Conservation (phyloP, 2,113 vertebrate genomes). For the Coptodon bakossiorum region DNA sequence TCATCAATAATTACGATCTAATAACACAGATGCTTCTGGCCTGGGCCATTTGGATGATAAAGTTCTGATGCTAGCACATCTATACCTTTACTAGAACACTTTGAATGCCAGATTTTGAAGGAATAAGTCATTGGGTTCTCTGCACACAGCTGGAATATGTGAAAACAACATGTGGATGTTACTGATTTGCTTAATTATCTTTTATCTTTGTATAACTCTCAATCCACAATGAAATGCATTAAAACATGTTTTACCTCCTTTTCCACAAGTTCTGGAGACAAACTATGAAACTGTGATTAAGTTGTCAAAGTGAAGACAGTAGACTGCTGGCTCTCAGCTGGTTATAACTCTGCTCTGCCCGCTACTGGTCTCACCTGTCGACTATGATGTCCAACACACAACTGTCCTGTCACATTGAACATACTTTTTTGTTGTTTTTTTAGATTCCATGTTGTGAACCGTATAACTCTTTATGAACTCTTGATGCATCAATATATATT, state of each 20-base stretch:
- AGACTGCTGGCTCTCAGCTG: background rate
- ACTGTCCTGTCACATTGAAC: background rate
- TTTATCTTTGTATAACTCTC: background rate
- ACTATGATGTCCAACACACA: background rate
- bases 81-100: background rate
- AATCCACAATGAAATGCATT: background rate
- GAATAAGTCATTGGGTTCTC: background rate
- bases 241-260: background rate
- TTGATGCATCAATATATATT: fast-evolving
- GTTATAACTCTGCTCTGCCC: background rate
- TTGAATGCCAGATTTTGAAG: background rate
- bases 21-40: background rate
- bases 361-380: background rate
- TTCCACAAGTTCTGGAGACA: background rate
- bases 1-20: background rate
- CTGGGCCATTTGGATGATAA: background rate
- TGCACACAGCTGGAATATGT: background rate
- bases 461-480: background rate
- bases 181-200: background rate
- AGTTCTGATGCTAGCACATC: background rate
- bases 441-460: background rate
- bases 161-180: background rate
- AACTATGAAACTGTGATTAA: background rate
- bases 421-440: background rate
- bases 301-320: background rate